phyloP scores from a whole-genome alignment of 1,140 invertebrate species.

The Agrypnia vestita region DNA sequence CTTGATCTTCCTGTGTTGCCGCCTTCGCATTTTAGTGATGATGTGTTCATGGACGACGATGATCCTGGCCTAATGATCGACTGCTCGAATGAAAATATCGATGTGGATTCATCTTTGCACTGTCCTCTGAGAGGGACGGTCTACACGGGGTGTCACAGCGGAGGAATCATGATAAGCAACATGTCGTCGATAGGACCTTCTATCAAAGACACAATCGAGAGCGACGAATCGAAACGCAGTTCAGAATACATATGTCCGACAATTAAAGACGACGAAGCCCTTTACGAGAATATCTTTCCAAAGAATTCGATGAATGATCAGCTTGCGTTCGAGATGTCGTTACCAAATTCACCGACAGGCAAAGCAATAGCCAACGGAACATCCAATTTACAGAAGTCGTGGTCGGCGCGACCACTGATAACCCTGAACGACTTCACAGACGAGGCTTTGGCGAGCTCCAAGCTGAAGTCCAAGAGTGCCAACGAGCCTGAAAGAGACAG shows the following conservation, averaged over 20 bases:
- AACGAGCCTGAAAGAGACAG: constrained; percentile 73
- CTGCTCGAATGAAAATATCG: constrained; percentile 21
- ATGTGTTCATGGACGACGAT: constrained; percentile 57
- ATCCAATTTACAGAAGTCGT: constrained; percentile 50
- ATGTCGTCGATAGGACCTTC: constrained; percentile 48
- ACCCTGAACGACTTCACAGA: constrained; percentile 50
- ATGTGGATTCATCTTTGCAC: constrained; percentile 26
- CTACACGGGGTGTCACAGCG: constrained; percentile 55
- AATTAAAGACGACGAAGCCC: constrained; percentile 48
- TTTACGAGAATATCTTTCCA: constrained; percentile 57
- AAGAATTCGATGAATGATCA: constrained; percentile 48
- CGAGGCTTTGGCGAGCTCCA: constrained; percentile 39
- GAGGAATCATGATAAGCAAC: constrained; percentile 58
- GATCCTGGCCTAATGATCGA: constrained; percentile 56
- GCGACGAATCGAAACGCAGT: constrained; percentile 22
- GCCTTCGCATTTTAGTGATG: constrained; percentile 59
- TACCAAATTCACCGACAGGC: constrained; percentile 53
- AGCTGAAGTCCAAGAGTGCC: constrained; percentile 71
- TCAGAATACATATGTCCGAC: constrained; percentile 33
- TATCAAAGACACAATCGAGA: constrained; percentile 2
- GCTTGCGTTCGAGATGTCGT: constrained; percentile 55
- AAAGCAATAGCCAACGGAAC: background rate
- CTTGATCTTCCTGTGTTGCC: constrained; percentile 55
- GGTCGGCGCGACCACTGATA: constrained; percentile 54
- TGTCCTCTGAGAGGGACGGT: constrained; percentile 50